phyloP scores from a whole-genome alignment of 2,113 vertebrate species.

The Hyaena hyaena region DNA sequence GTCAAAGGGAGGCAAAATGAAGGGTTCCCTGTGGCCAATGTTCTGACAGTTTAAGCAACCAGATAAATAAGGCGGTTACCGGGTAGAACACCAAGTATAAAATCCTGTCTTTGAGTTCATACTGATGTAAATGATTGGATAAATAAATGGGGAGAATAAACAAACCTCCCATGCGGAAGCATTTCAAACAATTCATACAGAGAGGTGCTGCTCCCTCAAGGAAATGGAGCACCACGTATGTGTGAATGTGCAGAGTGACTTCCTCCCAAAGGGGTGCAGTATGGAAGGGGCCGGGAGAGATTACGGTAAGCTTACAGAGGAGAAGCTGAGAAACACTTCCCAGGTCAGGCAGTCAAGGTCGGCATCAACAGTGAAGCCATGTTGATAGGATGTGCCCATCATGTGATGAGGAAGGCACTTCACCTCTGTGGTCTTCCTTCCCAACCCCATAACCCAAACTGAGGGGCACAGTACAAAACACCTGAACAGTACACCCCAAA shows the following conservation, averaged over 20 bases:
- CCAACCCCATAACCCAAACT: not conserved
- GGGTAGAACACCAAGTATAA: not conserved
- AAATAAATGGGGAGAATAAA: not conserved
- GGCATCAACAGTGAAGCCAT: not conserved
- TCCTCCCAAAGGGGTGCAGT: not conserved
- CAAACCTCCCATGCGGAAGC: not conserved
- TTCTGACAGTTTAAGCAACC: not conserved
- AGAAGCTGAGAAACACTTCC: not conserved
- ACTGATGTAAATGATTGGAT: not conserved
- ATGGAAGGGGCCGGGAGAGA: not conserved
- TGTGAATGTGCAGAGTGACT: not conserved
- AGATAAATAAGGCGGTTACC: not conserved
- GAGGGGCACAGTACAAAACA: not conserved
- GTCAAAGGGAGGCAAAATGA: not conserved
- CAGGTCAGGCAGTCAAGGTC: not conserved
- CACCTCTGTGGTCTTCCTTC: not conserved
- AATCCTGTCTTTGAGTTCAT: not conserved
- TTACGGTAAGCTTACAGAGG: too few species aligned
- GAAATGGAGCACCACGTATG: fast-evolving
- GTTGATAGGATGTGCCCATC: fast-evolving
- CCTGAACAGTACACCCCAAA: not conserved
- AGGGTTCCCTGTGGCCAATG: not conserved
- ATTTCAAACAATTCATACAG: not conserved
- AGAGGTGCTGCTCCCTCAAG: not conserved
- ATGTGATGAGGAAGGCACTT: too few species aligned